A percentile compares a stretch with the other conserved stretches of the same genome.
Conservation (phyloP, 2,113 vertebrate genomes). For the Mesocricetus auratus region DNA sequence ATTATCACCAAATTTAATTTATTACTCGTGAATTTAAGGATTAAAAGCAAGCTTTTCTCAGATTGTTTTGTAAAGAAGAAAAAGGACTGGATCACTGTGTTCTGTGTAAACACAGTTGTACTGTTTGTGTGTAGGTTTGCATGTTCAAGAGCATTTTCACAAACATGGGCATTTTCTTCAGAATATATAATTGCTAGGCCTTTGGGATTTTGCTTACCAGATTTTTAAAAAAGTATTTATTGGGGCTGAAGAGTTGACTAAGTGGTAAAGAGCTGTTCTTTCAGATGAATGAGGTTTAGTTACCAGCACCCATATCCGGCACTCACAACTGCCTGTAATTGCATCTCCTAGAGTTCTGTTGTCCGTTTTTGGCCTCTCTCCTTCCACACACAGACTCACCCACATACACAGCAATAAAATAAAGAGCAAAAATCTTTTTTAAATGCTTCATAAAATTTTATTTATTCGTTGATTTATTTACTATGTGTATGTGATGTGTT, state of each 20-base stretch:
- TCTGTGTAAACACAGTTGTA: constrained; percentile 1
- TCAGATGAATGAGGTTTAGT: no score
- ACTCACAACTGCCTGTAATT: not conserved
- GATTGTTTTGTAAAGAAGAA: constrained; percentile 13
- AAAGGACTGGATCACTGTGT: not conserved
- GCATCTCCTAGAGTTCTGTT: not conserved
- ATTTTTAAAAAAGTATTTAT: not conserved
- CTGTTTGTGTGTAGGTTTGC: not conserved
- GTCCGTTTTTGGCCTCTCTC: not conserved
- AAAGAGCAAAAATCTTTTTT: not conserved
- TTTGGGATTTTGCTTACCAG: constrained; percentile 37
- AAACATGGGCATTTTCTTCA: not conserved
- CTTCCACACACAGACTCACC: not conserved
- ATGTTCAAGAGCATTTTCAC: constrained; percentile 11
- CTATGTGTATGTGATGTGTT: not conserved
- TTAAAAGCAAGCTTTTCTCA: constrained; percentile 42
- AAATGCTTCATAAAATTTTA: not conserved
- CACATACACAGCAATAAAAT: not conserved
- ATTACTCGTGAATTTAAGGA: constrained; percentile 28
- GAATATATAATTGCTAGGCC: not conserved
- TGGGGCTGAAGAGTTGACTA: not conserved
- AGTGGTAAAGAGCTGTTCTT: not conserved
- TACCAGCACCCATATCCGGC: no score
- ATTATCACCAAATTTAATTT: constrained; percentile 40
- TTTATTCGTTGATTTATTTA: not conserved